phyloP scores from a whole-genome alignment of 2,113 vertebrate genomes.

The Dissostichus mawsoni region DNA sequence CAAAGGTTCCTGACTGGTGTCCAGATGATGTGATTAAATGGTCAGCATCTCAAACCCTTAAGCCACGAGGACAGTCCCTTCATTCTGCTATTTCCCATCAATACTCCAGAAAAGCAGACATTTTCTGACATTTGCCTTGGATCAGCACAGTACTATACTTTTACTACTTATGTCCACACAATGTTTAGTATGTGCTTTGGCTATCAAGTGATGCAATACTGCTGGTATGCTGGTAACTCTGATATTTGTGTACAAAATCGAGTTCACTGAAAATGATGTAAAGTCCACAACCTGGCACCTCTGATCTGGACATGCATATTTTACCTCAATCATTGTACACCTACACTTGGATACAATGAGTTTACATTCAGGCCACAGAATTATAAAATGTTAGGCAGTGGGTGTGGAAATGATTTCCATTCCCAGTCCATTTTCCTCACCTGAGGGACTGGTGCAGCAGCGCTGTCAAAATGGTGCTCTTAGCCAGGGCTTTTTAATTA shows the following conservation, averaged over 20 bases:
- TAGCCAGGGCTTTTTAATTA: conserved; percentile 68
- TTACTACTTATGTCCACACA: background rate
- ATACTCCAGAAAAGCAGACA: background rate
- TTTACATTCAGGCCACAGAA: conserved; percentile 11
- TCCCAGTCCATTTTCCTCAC: conserved; percentile 50
- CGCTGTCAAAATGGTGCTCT: conserved; percentile 67
- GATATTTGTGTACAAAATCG: background rate
- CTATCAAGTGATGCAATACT: background rate
- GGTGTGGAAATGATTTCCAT: conserved; percentile 35
- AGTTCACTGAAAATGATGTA: background rate
- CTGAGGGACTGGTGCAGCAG: conserved; percentile 54
- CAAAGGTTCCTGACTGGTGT: background rate
- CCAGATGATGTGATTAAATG: background rate
- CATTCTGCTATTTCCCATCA: background rate
- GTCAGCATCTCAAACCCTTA: background rate
- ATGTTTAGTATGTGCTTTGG: background rate
- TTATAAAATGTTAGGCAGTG: conserved; percentile 14
- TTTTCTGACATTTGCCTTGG: background rate
- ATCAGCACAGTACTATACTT: background rate
- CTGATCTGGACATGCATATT: background rate
- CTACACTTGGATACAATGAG: background rate
- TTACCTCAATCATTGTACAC: background rate
- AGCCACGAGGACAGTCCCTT: background rate
- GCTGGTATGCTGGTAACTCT: background rate
- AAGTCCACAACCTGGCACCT: background rate